These are phyloP conservation scores for Drosophila albomicans DNA, from an alignment of 1,140 invertebrate species.

Conservation along the genomic window DNA sequence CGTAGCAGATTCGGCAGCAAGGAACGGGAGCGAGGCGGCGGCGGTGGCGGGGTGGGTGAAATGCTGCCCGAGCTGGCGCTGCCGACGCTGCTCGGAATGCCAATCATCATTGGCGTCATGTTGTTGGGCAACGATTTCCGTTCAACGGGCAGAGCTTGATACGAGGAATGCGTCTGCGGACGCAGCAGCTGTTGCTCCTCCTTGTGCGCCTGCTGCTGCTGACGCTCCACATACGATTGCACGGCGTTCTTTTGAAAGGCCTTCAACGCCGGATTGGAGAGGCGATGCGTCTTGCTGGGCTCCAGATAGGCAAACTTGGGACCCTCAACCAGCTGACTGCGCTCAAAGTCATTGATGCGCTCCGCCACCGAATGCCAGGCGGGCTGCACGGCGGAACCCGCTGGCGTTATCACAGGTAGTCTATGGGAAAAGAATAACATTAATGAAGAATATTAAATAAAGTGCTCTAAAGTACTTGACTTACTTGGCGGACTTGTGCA, in stretches of 20 bases:
- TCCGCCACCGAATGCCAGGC: conserved; percentile 89
- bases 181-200: conserved; percentile 71
- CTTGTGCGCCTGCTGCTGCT: conserved; percentile 85
- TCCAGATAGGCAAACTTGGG: conserved; percentile 90
- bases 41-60: conserved; percentile 86
- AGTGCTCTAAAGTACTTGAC: conserved; percentile 7
- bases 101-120: conserved; percentile 61
- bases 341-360: conserved; percentile 90
- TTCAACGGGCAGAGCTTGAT: conserved; percentile 54
- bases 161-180: conserved; percentile 61
- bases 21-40: conserved; percentile 86
- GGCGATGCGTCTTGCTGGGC: conserved; percentile 90
- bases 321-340: conserved; percentile 57
- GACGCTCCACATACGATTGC: conserved; percentile 93
- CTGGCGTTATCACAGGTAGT: conserved; percentile 79
- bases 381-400: conserved; percentile 73
- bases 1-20: conserved; percentile 85
- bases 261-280: conserved; percentile 92
- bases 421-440: conserved; percentile 24
- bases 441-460: neutral
- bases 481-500: conserved; percentile 76
- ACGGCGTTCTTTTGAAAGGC: conserved; percentile 95
- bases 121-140: conserved; percentile 78
- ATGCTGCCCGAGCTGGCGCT: conserved; percentile 56
- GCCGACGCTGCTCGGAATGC: conserved; percentile 47